Evolutionary conservation across 2,888 invertebrate genomes (phyloP), one percentile per base, ranked within the genome.

Genomic region (Antheraea assamensis): DNA sequence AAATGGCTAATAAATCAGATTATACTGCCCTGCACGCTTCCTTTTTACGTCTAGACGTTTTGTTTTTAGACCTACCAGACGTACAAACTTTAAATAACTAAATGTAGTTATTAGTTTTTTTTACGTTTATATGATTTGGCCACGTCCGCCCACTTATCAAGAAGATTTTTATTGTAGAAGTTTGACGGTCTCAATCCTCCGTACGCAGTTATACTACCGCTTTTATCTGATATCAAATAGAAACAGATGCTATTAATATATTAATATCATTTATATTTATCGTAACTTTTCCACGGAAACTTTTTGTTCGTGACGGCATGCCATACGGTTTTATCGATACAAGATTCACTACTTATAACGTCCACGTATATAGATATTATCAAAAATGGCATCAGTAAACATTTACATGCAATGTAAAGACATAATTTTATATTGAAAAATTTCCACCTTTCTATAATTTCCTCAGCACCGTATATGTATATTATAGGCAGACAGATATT

Each of bases 1-100:
- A 74, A 70, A 75, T 74, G 72, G 73, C 72, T 66, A 66, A 71
- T 77, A 78, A 79, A 79, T 79, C 78, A 77, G 74, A 75, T 77
- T 75, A 74, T 77, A 76, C 52, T 64, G 74, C 74, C 66, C 8
- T 61, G 70, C 24, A 71, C 72, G 70, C 72, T 76, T 73, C 68
- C 74, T 74, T 71, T 72, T 47, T 71, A 35, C 30, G 31, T 42
- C 24, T 49, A 19, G 27, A 42, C 70, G 58, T 73, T 73, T 73
- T 70, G 70, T 73, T 73, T 73, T 58, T 55, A 30, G 30, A 73
- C 13, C 15, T 42, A 31, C 27, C 47, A 58, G 58, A 70, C 52
- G 58, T 70, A n/a, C 24, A 68, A 35, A 64, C 61, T 72, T 68
- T 24, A 68, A 68, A 68, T 49, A 52, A 55, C 21, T 70, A 31